phyloP scores from a whole-genome alignment of 2,888 invertebrate species.

The Habroteleia sp. region DNA sequence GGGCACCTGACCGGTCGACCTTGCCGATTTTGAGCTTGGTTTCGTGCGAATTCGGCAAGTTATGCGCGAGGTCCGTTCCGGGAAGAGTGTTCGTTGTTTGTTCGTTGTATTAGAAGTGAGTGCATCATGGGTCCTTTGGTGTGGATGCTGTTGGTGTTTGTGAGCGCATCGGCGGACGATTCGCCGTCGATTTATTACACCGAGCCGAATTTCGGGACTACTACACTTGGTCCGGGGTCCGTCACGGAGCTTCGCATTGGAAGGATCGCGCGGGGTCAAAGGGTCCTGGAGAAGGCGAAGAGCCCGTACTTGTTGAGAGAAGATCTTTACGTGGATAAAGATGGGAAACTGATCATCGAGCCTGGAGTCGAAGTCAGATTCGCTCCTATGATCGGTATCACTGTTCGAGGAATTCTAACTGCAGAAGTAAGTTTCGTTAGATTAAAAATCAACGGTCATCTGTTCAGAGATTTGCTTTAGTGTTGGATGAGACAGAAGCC shows the following conservation, averaged over 20 bases:
- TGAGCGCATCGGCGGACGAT: slow-evolving; percentile 64
- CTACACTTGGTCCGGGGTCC: slow-evolving; percentile 64
- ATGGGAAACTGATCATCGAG: slow-evolving; percentile 91
- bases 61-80: slow-evolving; percentile 13
- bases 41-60: slow-evolving; percentile 1
- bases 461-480: no score
- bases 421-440: slow-evolving; percentile 94
- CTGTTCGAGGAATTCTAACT: slow-evolving; percentile 92
- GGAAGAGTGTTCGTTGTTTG: slow-evolving; percentile 39
- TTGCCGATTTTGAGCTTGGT: not conserved
- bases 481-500: no score
- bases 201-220: slow-evolving; percentile 72
- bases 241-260: slow-evolving; percentile 85
- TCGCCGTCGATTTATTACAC: slow-evolving; percentile 77
- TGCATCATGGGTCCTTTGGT: slow-evolving; percentile 42
- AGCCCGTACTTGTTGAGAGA: slow-evolving; percentile 90
- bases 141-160: slow-evolving; percentile 53
- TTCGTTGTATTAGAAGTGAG: slow-evolving; percentile 25
- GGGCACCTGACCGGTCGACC: slow-evolving; percentile 15
- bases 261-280: slow-evolving; percentile 83
- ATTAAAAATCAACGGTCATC: no score
- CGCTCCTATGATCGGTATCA: slow-evolving; percentile 95
- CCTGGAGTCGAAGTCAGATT: slow-evolving; percentile 95
- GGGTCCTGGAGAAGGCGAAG: slow-evolving; percentile 82
- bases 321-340: slow-evolving; percentile 89